Conservation (phyloP, 2,888 invertebrate species). For the Alitta virens region DNA sequence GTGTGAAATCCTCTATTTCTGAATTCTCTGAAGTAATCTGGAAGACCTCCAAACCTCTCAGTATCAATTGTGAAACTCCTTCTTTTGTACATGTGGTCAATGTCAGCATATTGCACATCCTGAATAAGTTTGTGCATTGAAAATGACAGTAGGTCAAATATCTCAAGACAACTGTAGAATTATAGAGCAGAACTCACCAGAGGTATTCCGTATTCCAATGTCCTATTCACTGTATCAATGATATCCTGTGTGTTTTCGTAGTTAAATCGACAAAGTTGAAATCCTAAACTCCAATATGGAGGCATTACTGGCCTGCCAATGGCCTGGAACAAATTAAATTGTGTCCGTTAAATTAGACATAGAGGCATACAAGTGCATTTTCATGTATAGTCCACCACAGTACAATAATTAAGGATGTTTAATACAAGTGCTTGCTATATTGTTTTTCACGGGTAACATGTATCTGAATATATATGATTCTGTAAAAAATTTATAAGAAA, state of each 20-base stretch:
- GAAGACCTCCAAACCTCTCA: slow-evolving; percentile 34
- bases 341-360: no score
- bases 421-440: no score
- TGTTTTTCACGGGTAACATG: no score
- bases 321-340: no score
- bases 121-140: no score
- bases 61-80: slow-evolving; percentile 44
- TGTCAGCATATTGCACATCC: slow-evolving; percentile 51
- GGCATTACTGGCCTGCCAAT: slow-evolving; percentile 79
- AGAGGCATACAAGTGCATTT: no score
- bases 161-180: no score
- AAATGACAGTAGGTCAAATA: no score
- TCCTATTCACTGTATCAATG: slow-evolving; percentile 45
- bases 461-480: no score
- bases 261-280: slow-evolving; percentile 75
- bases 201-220: slow-evolving; percentile 44
- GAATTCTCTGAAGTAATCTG: slow-evolving; percentile 37
- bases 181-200: slow-evolving; percentile 33
- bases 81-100: slow-evolving; percentile 47
- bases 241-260: slow-evolving; percentile 47
- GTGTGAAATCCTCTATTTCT: slow-evolving; percentile 36
- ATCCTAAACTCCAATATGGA: slow-evolving; percentile 85
- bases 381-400: no score
- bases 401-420: no score
- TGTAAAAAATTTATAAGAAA: no score